Evolutionary conservation across 2,113 vertebrate genomes (phyloP).

Genomic region (Ellobius talpinus): DNA sequence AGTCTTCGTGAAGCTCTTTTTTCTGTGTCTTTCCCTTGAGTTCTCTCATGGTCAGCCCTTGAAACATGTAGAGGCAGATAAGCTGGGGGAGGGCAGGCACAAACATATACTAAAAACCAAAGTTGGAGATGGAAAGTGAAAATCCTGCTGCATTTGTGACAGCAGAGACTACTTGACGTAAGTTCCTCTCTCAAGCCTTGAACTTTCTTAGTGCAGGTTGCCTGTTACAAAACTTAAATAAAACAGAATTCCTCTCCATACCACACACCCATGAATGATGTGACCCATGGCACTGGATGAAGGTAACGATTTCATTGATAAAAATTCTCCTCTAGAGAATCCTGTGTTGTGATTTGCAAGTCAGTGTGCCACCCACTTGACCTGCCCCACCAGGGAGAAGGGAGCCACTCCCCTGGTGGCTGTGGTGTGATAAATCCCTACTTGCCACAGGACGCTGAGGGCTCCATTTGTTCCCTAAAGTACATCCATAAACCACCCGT

Average conservation of each 20-base stretch:
- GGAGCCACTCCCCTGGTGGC: conserved; percentile 77
- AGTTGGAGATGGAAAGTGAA: conserved; percentile 20
- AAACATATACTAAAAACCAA: not conserved
- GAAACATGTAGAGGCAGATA: not conserved
- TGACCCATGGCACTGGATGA: not conserved
- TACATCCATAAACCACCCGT: conserved; percentile 85
- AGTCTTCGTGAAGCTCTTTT: conserved; percentile 2
- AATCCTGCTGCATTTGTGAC: conserved; percentile 12
- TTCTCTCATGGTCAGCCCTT: conserved; percentile 2
- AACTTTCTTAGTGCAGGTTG: conserved; percentile 23
- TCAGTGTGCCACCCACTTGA: conserved; percentile 71
- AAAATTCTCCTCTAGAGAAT: conserved; percentile 68
- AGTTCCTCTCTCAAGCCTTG: conserved; percentile 54
- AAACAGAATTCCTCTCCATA: not conserved
- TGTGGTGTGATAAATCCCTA: conserved; percentile 83
- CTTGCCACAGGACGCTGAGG: conserved; percentile 82
- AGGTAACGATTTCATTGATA: conserved; percentile 57
- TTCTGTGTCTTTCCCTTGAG: not conserved
- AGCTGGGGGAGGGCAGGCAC: not conserved
- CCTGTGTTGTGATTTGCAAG: conserved; percentile 73
- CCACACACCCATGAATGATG: not conserved
- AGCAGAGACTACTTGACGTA: conserved; percentile 55
- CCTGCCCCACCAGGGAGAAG: conserved; percentile 81
- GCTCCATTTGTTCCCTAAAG: conserved; percentile 88
- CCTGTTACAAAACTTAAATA: conserved; percentile 73